Percentiles rank a stretch among this genome's conserved stretches.
Evolutionary conservation across 2,888 invertebrate genomes (phyloP).

Genomic region (Clistopyga incitator): DNA sequence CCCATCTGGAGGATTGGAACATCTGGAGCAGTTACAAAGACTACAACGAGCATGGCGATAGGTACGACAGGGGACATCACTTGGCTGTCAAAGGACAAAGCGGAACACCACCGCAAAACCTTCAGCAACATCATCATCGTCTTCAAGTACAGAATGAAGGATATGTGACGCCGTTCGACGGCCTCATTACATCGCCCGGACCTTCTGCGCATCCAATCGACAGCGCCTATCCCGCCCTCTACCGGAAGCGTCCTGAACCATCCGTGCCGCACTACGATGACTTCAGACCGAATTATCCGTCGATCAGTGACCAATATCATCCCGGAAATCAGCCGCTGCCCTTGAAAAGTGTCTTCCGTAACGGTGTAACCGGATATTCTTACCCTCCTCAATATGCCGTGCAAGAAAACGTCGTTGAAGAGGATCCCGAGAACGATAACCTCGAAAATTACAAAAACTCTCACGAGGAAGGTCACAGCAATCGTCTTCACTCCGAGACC

Average conservation of each 20-base stretch:
- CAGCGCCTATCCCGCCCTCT: slow-evolving; percentile 53
- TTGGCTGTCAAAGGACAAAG: background rate
- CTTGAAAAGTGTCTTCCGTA: slow-evolving; percentile 29
- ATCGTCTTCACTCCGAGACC: slow-evolving; percentile 72
- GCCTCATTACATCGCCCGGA: background rate
- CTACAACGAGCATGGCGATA: slow-evolving; percentile 72
- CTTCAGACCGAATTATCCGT: slow-evolving; percentile 25
- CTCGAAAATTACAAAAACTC: slow-evolving; percentile 83
- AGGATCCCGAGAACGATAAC: slow-evolving; percentile 39
- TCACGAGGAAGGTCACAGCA: slow-evolving; percentile 81
- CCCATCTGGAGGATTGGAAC: slow-evolving; percentile 81
- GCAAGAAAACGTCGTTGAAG: slow-evolving; percentile 60
- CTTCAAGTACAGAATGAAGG: slow-evolving; percentile 41
- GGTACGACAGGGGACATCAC: slow-evolving; percentile 62
- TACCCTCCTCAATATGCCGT: slow-evolving; percentile 70
- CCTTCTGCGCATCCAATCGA: background rate
- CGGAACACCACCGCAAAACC: background rate
- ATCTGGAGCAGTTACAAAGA: slow-evolving; percentile 83
- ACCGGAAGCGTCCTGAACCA: slow-evolving; percentile 67
- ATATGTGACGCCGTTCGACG: slow-evolving; percentile 53
- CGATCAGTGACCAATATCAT: slow-evolving; percentile 40
- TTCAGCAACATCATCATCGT: background rate
- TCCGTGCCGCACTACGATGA: slow-evolving; percentile 60
- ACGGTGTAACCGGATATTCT: slow-evolving; percentile 69
- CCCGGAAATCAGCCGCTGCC: slow-evolving; percentile 36